Percentiles rank a stretch among this genome's conserved stretches.
Evolutionary conservation across 2,888 invertebrate genomes (phyloP).

Genomic region (Bellardia bayeri): DNA sequence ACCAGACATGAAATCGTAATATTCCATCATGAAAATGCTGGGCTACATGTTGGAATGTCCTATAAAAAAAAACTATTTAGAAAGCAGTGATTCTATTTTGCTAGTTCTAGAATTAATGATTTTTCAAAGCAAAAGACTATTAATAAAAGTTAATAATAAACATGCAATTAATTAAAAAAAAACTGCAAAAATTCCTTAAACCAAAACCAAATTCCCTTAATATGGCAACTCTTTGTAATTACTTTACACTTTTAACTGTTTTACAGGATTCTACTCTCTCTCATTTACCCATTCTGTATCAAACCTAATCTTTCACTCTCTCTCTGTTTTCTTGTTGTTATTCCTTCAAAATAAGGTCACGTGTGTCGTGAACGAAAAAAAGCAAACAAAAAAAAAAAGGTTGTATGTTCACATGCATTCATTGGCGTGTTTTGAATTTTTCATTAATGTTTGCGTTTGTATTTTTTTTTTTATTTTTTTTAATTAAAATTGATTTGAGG

Average conservation of each 20-base stretch:
- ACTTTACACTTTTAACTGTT: background rate
- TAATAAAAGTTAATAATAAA: too few species aligned
- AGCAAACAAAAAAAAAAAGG: slow-evolving; percentile 25
- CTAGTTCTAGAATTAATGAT: too few species aligned
- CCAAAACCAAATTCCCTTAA: background rate
- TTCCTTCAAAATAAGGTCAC: slow-evolving; percentile 73
- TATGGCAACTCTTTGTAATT: background rate
- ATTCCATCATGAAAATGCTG: too few species aligned
- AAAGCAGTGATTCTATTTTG: too few species aligned
- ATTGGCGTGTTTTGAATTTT: slow-evolving; percentile 73
- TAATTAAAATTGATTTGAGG: slow-evolving; percentile 73
- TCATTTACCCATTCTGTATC: background rate
- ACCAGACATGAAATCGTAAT: too few species aligned
- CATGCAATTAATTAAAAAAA: too few species aligned
- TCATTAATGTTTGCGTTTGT: slow-evolving; percentile 69
- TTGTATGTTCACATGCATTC: slow-evolving; percentile 65
- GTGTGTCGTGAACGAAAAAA: slow-evolving; percentile 58
- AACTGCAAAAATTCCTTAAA: too few species aligned
- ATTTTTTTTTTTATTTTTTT: slow-evolving; percentile 49
- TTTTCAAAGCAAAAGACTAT: too few species aligned
- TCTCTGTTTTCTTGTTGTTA: background rate
- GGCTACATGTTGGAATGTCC: too few species aligned
- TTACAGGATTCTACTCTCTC: background rate
- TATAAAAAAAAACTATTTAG: too few species aligned
- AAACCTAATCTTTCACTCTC: background rate